phyloP scores from a whole-genome alignment of 37 sponge, comb jelly and placozoan genomes.

The Crambe crambe region DNA sequence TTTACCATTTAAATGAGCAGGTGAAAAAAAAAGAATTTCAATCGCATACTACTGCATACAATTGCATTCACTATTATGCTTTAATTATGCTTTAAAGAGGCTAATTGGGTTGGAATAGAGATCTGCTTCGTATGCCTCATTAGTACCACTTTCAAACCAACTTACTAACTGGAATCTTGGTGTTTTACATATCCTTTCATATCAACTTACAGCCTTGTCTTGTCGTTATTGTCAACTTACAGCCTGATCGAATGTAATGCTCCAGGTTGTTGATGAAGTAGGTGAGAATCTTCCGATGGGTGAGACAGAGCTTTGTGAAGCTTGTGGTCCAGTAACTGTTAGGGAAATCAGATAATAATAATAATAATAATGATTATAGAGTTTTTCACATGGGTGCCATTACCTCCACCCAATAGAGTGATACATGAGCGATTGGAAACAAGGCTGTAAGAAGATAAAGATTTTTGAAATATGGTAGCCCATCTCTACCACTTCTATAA shows the following conservation, averaged over 20 bases:
- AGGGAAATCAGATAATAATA: no score
- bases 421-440: conserved; percentile 8
- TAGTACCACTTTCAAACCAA: no score
- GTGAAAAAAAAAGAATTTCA: not conserved
- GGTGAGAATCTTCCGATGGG: conserved; percentile 1
- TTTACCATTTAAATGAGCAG: no score
- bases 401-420: conserved; percentile 33
- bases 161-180: no score
- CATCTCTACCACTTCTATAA: not conserved
- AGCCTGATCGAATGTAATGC: not conserved
- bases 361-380: no score
- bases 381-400: no score
- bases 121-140: not conserved
- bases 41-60: no score
- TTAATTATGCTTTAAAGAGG: no score
- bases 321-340: conserved; percentile 1
- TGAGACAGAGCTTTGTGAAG: not conserved
- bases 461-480: not conserved
- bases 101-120: no score
- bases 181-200: no score
- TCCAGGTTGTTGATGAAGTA: conserved; percentile 13
- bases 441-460: conserved; percentile 2
- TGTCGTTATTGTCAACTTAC: not conserved
- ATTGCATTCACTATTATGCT: not conserved
- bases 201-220: no score